Evolutionary conservation across 2,797 vertebrate genomes (phyloP), one percentile per base, ranked within the genome.

Genomic region (Gadopsis marmoratus): DNA sequence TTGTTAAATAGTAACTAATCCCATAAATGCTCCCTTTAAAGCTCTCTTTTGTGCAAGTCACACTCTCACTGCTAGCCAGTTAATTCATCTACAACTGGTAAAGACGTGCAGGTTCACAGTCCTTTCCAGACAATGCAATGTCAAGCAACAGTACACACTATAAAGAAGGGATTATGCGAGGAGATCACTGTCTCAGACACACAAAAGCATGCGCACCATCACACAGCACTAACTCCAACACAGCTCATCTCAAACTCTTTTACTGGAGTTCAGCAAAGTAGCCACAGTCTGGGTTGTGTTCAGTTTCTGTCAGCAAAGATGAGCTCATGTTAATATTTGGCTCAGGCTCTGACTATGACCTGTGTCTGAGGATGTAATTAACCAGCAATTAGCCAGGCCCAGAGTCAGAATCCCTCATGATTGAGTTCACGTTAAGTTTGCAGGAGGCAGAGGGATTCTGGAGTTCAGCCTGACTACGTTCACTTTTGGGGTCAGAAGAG

Each of bases 281-380:
- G 63, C 31, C 26, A 41, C 78, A 74, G 68, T 82, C 43, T n/a
- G 61, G 31, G 45, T 41, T 55, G n/a, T 61, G 75, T 81, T 86
- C 58, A 74, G 43, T 50, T 61, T 78, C 76, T 76, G 85, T 83
- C 81, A 85, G 80, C 48, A 31, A 74, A 75, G 53, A 35, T 17
- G 77, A 72, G 60, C 63, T 62, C 56, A 74, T 65, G 13, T 79
- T 81, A 76, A 86, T 77, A 79, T 78, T 79, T 74, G 63, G 62
- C 68, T 59, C 9, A 12, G 5, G 60, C 77, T 78, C 70, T 26
- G 63, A 85, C 74, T 79, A 53, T 82, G 90, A 92, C 84, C 89
- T 84, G 76, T 73, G 73, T 88, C 76, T 84, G 65, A 81, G 51
- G 67, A 86, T 79, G 67, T 83, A 85, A 91, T 92, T 88, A 91